Evolutionary conservation across 2,888 invertebrate species (phyloP).

Genomic region (Ligdia adustata): DNA sequence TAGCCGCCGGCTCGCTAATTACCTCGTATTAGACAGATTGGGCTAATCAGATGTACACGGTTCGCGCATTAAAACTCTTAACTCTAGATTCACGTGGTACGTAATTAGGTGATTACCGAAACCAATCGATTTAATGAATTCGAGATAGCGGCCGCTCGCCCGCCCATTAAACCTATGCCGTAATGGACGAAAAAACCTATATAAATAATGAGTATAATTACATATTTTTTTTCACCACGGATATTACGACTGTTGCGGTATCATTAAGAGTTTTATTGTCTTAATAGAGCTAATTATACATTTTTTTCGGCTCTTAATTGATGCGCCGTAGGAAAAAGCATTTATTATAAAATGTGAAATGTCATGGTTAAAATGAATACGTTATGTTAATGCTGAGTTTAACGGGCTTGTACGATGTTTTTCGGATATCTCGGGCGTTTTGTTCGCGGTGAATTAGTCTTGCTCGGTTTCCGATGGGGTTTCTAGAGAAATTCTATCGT

Average conservation of each 20-base stretch:
- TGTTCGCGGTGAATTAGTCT: constrained; percentile 78
- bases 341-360: constrained; percentile 83
- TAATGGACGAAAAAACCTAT: constrained; percentile 80
- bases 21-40: constrained; percentile 70
- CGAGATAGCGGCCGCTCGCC: constrained; percentile 76
- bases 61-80: constrained; percentile 80
- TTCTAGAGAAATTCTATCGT: constrained; percentile 37
- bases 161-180: constrained; percentile 75
- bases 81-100: constrained; percentile 72
- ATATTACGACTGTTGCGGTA: constrained; percentile 80
- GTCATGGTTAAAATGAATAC: constrained; percentile 82
- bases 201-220: constrained; percentile 84
- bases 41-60: constrained; percentile 77
- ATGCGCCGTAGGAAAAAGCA: constrained; percentile 78
- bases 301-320: constrained; percentile 83
- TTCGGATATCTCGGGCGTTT: constrained; percentile 61
- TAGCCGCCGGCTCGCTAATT: constrained; percentile 58
- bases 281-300: constrained; percentile 83
- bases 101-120: constrained; percentile 84
- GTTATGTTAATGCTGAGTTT: constrained; percentile 78
- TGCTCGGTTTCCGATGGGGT: constrained; percentile 70
- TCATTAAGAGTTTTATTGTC: constrained; percentile 84
- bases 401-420: constrained; percentile 72
- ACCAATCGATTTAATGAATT: constrained; percentile 82
- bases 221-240: constrained; percentile 80